Conservation (phyloP, 1,140 invertebrate species). For the Drosophila pallidifrons region DNA sequence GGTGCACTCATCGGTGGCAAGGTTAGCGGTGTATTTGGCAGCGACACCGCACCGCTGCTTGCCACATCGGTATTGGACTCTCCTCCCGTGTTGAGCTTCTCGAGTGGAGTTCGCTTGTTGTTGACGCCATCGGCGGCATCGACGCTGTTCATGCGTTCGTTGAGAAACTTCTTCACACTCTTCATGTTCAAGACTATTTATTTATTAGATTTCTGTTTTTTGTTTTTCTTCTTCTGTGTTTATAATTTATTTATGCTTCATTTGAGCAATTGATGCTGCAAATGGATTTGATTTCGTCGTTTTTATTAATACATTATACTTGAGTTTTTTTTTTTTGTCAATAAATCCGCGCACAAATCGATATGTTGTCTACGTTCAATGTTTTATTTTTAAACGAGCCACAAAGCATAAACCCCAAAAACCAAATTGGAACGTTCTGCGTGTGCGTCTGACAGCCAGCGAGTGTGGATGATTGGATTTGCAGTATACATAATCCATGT, state of each 20-base stretch:
- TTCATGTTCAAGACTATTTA: conserved; percentile 55
- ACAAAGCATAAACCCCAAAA: conserved; percentile 29
- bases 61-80: conserved; percentile 2
- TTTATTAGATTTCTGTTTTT: neutral
- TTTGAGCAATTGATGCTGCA: conserved; percentile 16
- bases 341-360: conserved; percentile 52
- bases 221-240: conserved; percentile 8
- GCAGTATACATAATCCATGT: conserved; percentile 31
- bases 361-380: conserved; percentile 33
- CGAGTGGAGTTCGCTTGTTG: conserved; percentile 61
- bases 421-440: conserved; percentile 36
- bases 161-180: conserved; percentile 83
- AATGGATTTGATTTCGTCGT: neutral
- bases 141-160: conserved; percentile 79
- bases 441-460: conserved; percentile 24
- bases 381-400: conserved; percentile 52
- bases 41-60: conserved; percentile 35
- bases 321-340: conserved; percentile 28
- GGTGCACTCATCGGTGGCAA: conserved; percentile 63
- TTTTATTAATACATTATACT: neutral
- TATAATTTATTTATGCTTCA: conserved; percentile 27
- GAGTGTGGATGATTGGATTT: conserved; percentile 59
- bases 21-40: conserved; percentile 68
- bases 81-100: conserved; percentile 43
- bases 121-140: conserved; percentile 57